These are phyloP conservation scores for Oscheius onirici DNA, from an alignment of 2,888 invertebrate species.

Conservation along the genomic window DNA sequence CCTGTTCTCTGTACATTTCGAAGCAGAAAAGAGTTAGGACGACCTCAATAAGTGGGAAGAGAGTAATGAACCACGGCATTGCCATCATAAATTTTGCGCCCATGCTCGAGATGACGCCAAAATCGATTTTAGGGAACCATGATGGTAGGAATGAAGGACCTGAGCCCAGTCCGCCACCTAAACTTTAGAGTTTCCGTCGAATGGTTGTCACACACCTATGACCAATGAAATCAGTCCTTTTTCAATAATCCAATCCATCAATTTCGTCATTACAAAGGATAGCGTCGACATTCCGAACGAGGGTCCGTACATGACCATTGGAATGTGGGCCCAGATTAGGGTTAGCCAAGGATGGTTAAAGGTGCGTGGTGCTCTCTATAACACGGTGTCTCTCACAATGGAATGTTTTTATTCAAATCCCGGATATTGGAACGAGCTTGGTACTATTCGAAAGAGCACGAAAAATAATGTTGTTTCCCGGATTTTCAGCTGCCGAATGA, in stretches of 20 bases:
- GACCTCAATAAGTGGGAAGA: constrained; percentile 47
- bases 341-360: constrained; percentile 49
- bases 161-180: neutral
- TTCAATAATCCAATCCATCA: constrained; percentile 40
- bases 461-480: too few species aligned
- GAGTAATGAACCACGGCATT: constrained; percentile 50
- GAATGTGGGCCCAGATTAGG: constrained; percentile 40
- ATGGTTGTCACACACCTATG: neutral
- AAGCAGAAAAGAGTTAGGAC: constrained; percentile 42
- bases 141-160: neutral
- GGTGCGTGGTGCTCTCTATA: constrained; percentile 42
- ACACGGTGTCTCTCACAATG: too few species aligned
- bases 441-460: too few species aligned
- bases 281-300: constrained; percentile 48
- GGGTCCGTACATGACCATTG: constrained; percentile 46
- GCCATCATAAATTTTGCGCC: constrained; percentile 43
- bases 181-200: neutral
- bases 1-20: constrained; percentile 51
- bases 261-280: constrained; percentile 39
- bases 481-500: too few species aligned
- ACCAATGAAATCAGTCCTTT: constrained; percentile 33
- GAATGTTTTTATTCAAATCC: too few species aligned
- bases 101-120: constrained; percentile 30
- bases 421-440: too few species aligned
- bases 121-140: neutral